These are phyloP conservation scores for Drosophila phalerata DNA, from an alignment of 2,888 invertebrate species.

Conservation along the genomic window DNA sequence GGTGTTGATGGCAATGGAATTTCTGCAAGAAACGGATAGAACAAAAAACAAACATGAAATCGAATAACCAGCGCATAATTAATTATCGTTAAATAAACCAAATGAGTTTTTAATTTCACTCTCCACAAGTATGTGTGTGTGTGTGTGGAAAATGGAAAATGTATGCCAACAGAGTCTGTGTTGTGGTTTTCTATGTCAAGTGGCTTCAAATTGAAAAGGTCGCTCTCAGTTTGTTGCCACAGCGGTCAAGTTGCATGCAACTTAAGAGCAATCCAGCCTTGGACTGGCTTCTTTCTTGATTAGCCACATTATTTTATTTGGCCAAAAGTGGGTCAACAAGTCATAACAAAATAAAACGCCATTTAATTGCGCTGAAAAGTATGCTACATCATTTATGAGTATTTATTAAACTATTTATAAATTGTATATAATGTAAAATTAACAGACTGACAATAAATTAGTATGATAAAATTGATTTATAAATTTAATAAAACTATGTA, in stretches of 20 bases:
- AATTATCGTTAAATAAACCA: slow-evolving; percentile 66
- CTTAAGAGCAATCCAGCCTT: slow-evolving; percentile 29
- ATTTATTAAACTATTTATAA: background rate
- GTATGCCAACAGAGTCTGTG: slow-evolving; percentile 8
- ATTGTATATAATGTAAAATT: no score
- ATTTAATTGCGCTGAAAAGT: slow-evolving; percentile 24
- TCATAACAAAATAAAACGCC: background rate
- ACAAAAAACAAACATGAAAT: slow-evolving; percentile 56
- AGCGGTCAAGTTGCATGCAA: slow-evolving; percentile 51
- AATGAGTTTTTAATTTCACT: slow-evolving; percentile 66
- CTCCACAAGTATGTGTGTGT: slow-evolving; percentile 2
- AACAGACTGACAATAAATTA: no score
- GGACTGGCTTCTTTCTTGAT: slow-evolving; percentile 20
- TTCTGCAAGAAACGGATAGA: slow-evolving; percentile 87
- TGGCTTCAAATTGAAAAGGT: slow-evolving; percentile 43
- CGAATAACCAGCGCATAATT: slow-evolving; percentile 72
- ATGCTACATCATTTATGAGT: background rate
- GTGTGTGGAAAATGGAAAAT: slow-evolving; percentile 7
- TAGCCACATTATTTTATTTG: slow-evolving; percentile 41
- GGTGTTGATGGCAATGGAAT: slow-evolving; percentile 95
- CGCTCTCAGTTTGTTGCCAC: slow-evolving; percentile 13
- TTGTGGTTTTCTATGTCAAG: slow-evolving; percentile 61
- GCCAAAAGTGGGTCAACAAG: slow-evolving; percentile 46
- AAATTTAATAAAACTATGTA: no score
- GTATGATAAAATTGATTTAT: no score